These are phyloP conservation scores for Leptogaster cylindrica DNA, from an alignment of 2,888 invertebrate genomes.

Conservation along the genomic window DNA sequence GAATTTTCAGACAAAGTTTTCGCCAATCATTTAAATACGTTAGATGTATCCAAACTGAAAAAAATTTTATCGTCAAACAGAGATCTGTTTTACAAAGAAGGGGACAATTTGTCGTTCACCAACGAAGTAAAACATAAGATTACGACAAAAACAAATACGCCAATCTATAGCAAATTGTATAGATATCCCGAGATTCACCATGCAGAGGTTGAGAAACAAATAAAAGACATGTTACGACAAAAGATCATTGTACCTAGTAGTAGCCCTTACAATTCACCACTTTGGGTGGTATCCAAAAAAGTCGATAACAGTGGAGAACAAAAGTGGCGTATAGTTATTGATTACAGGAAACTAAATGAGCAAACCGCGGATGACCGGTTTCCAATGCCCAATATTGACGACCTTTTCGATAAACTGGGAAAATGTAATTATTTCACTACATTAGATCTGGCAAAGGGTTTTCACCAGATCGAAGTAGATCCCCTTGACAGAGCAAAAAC, in stretches of 20 bases:
- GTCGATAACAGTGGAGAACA: too few relatives aligned
- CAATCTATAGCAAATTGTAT: too few relatives aligned
- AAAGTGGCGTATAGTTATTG: too few relatives aligned
- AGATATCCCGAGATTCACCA: too few relatives aligned
- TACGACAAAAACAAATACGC: too few relatives aligned
- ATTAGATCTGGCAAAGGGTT: conserved; percentile 44
- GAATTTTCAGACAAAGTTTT: neutral
- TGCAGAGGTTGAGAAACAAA: too few relatives aligned
- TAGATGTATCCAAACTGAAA: neutral
- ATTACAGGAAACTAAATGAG: conserved; percentile 14
- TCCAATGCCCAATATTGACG: conserved; percentile 42
- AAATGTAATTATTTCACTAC: conserved; percentile 43
- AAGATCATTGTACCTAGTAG: too few relatives aligned
- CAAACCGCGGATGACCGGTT: conserved; percentile 11
- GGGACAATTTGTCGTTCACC: conserved; percentile 10
- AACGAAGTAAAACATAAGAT: too few relatives aligned
- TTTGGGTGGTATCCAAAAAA: too few relatives aligned
- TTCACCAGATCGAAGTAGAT: conserved; percentile 41
- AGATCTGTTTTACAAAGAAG: conserved; percentile 32
- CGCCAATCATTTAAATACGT: neutral
- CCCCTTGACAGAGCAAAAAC: conserved; percentile 7
- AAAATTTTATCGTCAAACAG: neutral
- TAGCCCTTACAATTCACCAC: too few relatives aligned
- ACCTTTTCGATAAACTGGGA: conserved; percentile 42
- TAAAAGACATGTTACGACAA: too few relatives aligned